Conservation (phyloP, 2,113 vertebrate genomes). For the Probosciger aterrimus region DNA sequence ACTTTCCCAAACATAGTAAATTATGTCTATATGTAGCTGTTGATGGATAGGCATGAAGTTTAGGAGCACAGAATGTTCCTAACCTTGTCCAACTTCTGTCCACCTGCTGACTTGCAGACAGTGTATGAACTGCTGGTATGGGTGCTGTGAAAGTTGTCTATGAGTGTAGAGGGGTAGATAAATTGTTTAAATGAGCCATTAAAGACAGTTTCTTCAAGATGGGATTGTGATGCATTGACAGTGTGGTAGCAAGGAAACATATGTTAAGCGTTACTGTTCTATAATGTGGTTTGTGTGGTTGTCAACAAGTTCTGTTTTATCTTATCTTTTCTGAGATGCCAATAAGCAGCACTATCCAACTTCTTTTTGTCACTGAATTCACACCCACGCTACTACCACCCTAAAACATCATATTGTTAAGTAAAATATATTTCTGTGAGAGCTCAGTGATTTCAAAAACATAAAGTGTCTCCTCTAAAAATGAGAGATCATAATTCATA, state of each 20-base stretch:
- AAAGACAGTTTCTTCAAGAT: background rate
- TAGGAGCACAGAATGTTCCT: background rate
- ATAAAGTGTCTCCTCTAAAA: background rate
- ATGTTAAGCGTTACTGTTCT: slow-evolving; percentile 31
- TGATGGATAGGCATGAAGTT: background rate
- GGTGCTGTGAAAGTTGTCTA: background rate
- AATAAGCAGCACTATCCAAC: slow-evolving; percentile 5
- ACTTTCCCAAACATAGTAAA: background rate
- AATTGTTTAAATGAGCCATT: background rate
- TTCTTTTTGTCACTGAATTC: slow-evolving; percentile 25
- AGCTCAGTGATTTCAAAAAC: background rate
- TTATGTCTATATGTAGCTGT: background rate
- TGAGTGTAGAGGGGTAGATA: background rate
- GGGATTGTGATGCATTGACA: background rate
- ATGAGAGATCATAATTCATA: background rate
- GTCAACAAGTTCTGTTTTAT: slow-evolving; percentile 20
- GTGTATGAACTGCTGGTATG: background rate
- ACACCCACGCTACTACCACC: slow-evolving; percentile 4
- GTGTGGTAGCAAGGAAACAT: background rate
- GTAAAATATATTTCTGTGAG: background rate
- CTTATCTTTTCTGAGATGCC: background rate
- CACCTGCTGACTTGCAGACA: background rate
- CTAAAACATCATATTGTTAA: background rate
- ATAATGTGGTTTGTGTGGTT: background rate
- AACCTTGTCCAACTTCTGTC: background rate